Evolutionary conservation across 2,888 invertebrate species (phyloP).

Genomic region (Itoplectis maculator): DNA sequence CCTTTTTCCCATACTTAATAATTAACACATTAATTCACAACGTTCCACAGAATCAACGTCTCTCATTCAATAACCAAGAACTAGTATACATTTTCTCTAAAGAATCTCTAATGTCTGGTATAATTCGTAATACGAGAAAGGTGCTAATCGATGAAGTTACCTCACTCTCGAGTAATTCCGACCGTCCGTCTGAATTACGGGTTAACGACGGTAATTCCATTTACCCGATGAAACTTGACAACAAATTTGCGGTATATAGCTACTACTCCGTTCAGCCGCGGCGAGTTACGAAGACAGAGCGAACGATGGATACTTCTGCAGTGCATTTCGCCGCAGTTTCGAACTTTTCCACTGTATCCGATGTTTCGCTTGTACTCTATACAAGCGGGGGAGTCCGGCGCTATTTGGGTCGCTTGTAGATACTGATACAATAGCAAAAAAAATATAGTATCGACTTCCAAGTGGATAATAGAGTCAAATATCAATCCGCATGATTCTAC

Average conservation of each 20-base stretch:
- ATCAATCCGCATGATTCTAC: too few species aligned
- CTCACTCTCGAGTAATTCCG: neutral
- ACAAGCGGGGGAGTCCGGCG: neutral
- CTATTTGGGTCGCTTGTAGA: too few species aligned
- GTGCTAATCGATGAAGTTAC: constrained; percentile 6
- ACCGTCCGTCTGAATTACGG: neutral
- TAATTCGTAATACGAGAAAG: neutral
- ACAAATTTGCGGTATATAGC: constrained; percentile 12
- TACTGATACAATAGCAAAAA: too few species aligned
- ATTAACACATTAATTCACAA: too few species aligned
- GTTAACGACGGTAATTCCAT: neutral
- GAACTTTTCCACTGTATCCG: constrained; percentile 16
- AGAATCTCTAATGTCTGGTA: neutral
- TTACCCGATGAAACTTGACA: neutral
- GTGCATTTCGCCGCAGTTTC: neutral
- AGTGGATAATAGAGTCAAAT: too few species aligned
- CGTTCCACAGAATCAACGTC: too few species aligned
- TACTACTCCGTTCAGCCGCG: neutral
- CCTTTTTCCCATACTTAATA: too few species aligned
- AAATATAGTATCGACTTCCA: too few species aligned
- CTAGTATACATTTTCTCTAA: neutral
- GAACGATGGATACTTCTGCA: neutral
- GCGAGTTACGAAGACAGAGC: neutral
- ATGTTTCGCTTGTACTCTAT: constrained; percentile 17
- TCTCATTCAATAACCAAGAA: neutral